phyloP scores from a whole-genome alignment of 2,113 vertebrate species.

The Festucalex cinctus region DNA sequence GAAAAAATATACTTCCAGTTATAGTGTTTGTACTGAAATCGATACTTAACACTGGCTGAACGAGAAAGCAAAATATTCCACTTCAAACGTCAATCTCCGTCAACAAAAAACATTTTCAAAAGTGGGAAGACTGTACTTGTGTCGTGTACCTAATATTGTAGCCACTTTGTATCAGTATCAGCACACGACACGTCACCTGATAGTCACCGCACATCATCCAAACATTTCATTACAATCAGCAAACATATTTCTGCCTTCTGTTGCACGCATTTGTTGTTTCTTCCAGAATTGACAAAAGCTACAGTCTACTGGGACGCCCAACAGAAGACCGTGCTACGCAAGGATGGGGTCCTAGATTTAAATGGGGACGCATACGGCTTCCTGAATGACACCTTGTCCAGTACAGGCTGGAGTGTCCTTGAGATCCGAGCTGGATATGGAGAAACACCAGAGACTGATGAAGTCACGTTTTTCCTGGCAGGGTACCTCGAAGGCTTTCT shows the following conservation, averaged over 20 bases:
- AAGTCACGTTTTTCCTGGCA: conserved; percentile 81
- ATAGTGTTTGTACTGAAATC: no score
- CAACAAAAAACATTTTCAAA: not conserved
- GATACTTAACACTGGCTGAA: no score
- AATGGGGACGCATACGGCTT: conserved; percentile 82
- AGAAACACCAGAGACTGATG: conserved; percentile 66
- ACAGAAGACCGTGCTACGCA: conserved; percentile 72
- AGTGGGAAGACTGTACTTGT: not conserved
- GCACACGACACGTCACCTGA: not conserved
- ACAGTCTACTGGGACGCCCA: conserved; percentile 79
- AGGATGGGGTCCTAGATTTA: conserved; percentile 72
- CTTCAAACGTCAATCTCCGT: no score
- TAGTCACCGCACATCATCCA: no score
- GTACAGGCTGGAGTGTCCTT: conserved; percentile 83
- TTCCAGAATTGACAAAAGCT: conserved; percentile 65
- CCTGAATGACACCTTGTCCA: conserved; percentile 78
- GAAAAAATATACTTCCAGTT: no score
- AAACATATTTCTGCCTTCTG: not conserved
- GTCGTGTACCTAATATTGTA: not conserved
- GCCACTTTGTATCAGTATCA: not conserved
- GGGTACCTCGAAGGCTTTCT: conserved; percentile 90
- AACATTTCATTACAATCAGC: not conserved
- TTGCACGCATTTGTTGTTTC: not conserved
- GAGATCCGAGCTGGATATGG: conserved; percentile 87
- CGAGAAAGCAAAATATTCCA: no score